Percentiles rank a stretch among this genome's conserved stretches.
Evolutionary conservation across 1,140 invertebrate genomes (phyloP).

Genomic region (Andrena cerasifolii): DNA sequence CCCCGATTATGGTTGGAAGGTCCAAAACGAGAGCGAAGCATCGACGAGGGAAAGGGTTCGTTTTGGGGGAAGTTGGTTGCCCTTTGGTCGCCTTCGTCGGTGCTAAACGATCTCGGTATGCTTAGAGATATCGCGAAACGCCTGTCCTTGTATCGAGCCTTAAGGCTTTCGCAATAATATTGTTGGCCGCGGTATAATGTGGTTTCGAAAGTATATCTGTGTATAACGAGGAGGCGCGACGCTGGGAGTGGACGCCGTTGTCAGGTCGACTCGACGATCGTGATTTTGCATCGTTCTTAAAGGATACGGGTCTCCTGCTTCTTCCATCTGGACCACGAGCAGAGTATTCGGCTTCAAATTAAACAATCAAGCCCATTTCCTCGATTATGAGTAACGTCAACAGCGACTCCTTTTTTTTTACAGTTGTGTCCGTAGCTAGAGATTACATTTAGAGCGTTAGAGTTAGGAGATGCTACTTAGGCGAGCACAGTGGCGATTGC

Average conservation of each 20-base stretch:
- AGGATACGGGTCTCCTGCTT: not conserved
- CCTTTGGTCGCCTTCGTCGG: slow-evolving; percentile 17
- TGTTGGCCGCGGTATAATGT: slow-evolving; percentile 55
- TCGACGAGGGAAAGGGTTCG: slow-evolving; percentile 16
- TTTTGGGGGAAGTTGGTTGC: not conserved
- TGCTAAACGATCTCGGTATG: slow-evolving; percentile 43
- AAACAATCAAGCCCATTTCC: too few relatives aligned
- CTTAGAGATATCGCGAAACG: slow-evolving; percentile 62
- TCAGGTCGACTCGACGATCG: slow-evolving; percentile 52
- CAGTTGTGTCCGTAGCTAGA: too few relatives aligned
- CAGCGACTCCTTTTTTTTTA: too few relatives aligned
- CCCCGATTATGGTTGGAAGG: slow-evolving; percentile 64
- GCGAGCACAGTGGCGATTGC: too few relatives aligned
- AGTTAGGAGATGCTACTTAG: not conserved
- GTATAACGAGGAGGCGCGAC: slow-evolving; percentile 34
- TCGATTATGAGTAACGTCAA: too few relatives aligned
- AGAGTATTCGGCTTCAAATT: too few relatives aligned
- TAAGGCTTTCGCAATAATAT: slow-evolving; percentile 63
- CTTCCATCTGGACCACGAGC: not conserved
- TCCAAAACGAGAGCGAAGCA: slow-evolving; percentile 59
- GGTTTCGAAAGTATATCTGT: slow-evolving; percentile 63
- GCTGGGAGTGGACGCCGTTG: slow-evolving; percentile 33
- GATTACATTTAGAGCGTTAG: not conserved
- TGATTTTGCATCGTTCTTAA: not conserved
- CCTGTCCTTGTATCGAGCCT: slow-evolving; percentile 62